phyloP scores from a whole-genome alignment of 2,888 invertebrate genomes.

The Andrena bucephala region DNA sequence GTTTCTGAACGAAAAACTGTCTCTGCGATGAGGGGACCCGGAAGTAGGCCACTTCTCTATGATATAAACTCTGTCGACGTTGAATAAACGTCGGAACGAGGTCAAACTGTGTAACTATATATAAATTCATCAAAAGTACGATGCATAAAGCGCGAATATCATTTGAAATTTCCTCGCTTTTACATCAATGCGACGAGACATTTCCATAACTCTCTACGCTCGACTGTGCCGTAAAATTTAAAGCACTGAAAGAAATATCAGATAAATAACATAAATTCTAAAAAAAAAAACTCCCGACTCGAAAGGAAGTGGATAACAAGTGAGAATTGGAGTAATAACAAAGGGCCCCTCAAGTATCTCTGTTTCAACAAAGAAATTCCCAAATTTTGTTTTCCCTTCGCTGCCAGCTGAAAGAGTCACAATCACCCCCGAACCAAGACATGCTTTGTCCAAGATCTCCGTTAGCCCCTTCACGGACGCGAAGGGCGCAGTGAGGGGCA shows the following conservation, averaged over 20 bases:
- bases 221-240: background rate
- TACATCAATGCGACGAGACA: background rate
- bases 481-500: background rate
- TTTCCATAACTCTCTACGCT: background rate
- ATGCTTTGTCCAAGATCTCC: conserved; percentile 1
- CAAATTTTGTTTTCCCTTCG: no score
- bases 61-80: background rate
- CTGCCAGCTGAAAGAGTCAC: background rate
- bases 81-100: background rate
- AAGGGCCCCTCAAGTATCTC: no score
- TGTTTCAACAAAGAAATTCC: no score
- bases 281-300: no score
- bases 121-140: background rate
- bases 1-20: background rate
- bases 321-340: no score
- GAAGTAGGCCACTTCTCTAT: background rate
- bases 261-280: background rate
- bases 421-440: background rate
- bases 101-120: background rate
- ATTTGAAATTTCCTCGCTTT: background rate
- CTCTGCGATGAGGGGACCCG: background rate
- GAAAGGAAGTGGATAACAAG: no score
- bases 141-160: background rate
- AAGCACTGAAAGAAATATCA: no score
- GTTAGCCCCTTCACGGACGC: background rate